Percentiles rank a stretch among this genome's conserved stretches.
phyloP scores from a whole-genome alignment of 2,888 invertebrate genomes.

The Spodoptera littoralis region DNA sequence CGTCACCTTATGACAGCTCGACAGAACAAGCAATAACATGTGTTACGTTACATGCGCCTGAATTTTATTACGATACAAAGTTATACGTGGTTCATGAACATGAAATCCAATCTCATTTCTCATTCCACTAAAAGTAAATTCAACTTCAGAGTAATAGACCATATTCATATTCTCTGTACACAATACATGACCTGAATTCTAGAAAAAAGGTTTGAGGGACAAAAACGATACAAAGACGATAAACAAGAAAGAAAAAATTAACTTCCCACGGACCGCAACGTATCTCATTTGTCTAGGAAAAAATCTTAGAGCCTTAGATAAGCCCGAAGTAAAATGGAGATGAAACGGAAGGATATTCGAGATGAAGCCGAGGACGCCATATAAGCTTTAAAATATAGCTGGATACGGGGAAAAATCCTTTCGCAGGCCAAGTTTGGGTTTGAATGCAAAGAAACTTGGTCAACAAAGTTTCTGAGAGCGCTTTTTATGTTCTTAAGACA shows the following conservation, averaged over 20 bases:
- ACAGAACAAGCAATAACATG: conserved; percentile 71
- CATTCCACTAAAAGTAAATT: conserved; percentile 47
- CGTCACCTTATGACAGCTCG: conserved; percentile 68
- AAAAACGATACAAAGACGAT: conserved; percentile 44
- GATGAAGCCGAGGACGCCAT: conserved; percentile 68
- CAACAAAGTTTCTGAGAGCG: conserved; percentile 53
- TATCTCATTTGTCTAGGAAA: conserved; percentile 75
- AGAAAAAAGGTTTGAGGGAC: conserved; percentile 49
- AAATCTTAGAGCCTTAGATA: conserved; percentile 74
- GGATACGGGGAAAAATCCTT: conserved; percentile 66
- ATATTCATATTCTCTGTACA: conserved; percentile 48
- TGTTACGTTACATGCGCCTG: conserved; percentile 64
- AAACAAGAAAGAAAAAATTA: conserved; percentile 64
- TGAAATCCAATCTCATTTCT: conserved; percentile 64
- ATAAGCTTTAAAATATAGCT: conserved; percentile 79
- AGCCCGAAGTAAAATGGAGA: conserved; percentile 81
- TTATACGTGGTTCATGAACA: conserved; percentile 61
- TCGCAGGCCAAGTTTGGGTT: conserved; percentile 53
- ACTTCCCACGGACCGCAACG: conserved; percentile 61
- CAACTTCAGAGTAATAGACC: conserved; percentile 31
- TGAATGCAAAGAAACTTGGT: conserved; percentile 60
- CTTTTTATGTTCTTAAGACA: conserved; percentile 52
- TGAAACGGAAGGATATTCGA: conserved; percentile 78
- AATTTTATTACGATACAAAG: conserved; percentile 70
- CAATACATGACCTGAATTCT: conserved; percentile 51